Evolutionary conservation across 2,113 vertebrate genomes (phyloP), one percentile per base, ranked within the genome.

Genomic region (Puffinus mauretanicus): DNA sequence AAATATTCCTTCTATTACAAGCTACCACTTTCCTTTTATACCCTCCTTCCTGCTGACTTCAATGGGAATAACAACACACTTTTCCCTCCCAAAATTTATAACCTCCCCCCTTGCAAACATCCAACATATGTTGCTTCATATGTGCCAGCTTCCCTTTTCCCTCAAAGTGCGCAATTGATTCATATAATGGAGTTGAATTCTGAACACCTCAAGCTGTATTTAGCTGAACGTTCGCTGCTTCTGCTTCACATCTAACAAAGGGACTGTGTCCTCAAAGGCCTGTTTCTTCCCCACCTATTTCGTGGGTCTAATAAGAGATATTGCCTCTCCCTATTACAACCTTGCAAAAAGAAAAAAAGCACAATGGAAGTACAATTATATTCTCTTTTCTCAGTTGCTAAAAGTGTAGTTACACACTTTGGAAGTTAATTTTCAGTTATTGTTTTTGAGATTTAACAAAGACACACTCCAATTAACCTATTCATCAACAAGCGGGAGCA

Each of bases 111-210:
- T 30, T 81, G 22, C 30, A 73, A 65, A 66, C 46, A 65, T 13
- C 38, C 49, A 52, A 6, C 9, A 17, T 18, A 30, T 4, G 16
- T 36, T 61, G 40, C 42, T 47, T 69, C 40, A 3, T 9, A 2
- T 1, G 25, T 27, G 55, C 21, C 51, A 26, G 3, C 36, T 36
- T 77, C 80, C 71, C 36, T 69, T 60, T 64, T 4, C 36, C 55
- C 30, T 57, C 55, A 4, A n/a, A 17, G n/a, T 2, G 3, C 36
- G 30, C 29, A 25, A 38, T 0, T 11, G 32, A 40, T 10, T 18
- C 38, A 30, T 0, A 1, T 5, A 21, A 27, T 1, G 7, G 49
- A 70, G 64, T 0, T 61, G 34, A 58, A 42, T 32, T 52, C 81
- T 42, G 10, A 69, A 57, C 60, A 73, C 21, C 13, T 52, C 34